Percentiles rank a stretch among this genome's conserved stretches.
These are phyloP conservation scores for Planococcus citri DNA, from an alignment of 1,140 invertebrate species.

Conservation along the genomic window DNA sequence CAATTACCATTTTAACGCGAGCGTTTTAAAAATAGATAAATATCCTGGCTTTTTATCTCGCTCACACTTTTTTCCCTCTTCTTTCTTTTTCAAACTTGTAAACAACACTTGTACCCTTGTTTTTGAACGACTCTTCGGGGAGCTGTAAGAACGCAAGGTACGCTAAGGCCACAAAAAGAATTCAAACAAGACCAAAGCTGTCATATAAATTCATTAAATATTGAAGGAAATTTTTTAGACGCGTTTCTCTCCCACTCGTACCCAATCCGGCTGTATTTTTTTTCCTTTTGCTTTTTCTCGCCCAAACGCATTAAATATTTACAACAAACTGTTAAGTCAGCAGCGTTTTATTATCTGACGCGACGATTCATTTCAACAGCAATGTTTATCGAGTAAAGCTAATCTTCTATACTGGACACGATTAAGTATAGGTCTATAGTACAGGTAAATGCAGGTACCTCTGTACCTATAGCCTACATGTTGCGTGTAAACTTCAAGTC, in stretches of 20 bases:
- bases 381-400: slow-evolving; percentile 6
- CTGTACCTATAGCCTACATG: too few relatives aligned
- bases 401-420: neutral
- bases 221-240: neutral
- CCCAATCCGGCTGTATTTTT: neutral
- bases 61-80: neutral
- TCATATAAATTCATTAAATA: slow-evolving; percentile 8
- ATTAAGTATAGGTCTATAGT: too few relatives aligned
- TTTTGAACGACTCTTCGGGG: slow-evolving; percentile 1
- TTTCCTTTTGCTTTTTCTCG: neutral
- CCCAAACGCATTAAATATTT: neutral
- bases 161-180: neutral
- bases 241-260: neutral
- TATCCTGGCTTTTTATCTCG: neutral
- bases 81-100: neutral
- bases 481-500: neutral
- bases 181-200: slow-evolving; percentile 6
- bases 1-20: too few relatives aligned
- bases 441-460: too few relatives aligned
- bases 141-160: neutral
- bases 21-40: neutral
- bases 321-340: neutral
- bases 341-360: neutral
- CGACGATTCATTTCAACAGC: slow-evolving; percentile 5
- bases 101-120: neutral